Conservation (phyloP, 2,797 vertebrate species). For the Scleropages formosus region DNA sequence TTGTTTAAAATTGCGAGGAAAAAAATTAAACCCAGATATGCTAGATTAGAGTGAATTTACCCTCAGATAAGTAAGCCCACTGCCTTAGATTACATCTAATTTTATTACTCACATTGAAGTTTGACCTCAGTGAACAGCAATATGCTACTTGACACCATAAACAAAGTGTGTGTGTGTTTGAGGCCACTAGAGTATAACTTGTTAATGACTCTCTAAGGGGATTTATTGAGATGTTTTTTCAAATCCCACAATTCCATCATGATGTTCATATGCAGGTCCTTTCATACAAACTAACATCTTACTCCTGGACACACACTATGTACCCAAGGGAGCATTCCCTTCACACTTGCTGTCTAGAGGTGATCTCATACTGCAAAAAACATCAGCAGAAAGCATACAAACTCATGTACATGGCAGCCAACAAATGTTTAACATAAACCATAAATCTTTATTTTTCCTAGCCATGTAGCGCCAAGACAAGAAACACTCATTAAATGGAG, state of each 20-base stretch:
- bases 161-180: neutral
- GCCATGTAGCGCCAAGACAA: no score
- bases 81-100: neutral
- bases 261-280: neutral
- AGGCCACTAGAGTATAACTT: neutral
- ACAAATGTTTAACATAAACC: no score
- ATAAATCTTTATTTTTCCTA: no score
- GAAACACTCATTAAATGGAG: neutral
- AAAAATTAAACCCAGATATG: neutral
- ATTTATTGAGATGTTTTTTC: neutral
- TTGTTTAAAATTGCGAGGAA: neutral
- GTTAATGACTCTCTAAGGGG: neutral
- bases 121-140: neutral
- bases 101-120: neutral
- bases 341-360: neutral
- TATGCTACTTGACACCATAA: neutral
- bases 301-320: neutral
- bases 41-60: conserved; percentile 1
- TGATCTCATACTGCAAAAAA: neutral
- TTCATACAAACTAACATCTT: neutral
- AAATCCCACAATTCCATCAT: neutral
- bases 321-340: neutral
- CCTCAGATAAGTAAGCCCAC: neutral
- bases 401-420: no score
- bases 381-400: no score